phyloP scores from a whole-genome alignment of 2,888 invertebrate species.

The Polymixis flavicincta region DNA sequence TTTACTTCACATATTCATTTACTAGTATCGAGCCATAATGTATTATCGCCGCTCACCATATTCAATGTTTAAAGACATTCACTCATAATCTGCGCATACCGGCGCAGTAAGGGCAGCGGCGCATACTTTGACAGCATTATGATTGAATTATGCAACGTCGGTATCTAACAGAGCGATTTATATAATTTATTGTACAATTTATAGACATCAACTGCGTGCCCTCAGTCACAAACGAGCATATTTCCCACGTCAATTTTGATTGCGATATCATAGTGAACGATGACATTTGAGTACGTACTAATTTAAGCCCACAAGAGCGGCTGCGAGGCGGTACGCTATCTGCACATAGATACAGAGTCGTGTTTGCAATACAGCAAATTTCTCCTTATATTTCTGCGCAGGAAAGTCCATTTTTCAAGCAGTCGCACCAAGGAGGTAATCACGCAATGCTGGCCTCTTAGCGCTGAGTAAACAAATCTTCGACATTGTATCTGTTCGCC shows the following conservation, averaged over 20 bases:
- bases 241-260: conserved; percentile 90
- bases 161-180: conserved; percentile 76
- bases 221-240: conserved; percentile 87
- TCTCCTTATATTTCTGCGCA: conserved; percentile 75
- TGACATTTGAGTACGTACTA: conserved; percentile 87
- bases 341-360: conserved; percentile 77
- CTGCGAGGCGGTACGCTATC: conserved; percentile 78
- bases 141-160: conserved; percentile 86
- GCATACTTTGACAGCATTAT: conserved; percentile 73
- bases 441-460: conserved; percentile 84
- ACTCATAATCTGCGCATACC: conserved; percentile 56
- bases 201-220: conserved; percentile 81
- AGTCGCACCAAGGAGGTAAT: conserved; percentile 75
- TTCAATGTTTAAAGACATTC: conserved; percentile 57
- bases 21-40: conserved; percentile 62
- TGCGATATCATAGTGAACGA: conserved; percentile 88
- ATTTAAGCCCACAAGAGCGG: conserved; percentile 82
- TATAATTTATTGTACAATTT: conserved; percentile 88
- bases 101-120: conserved; percentile 59
- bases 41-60: conserved; percentile 59
- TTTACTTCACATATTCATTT: conserved; percentile 69
- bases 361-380: conserved; percentile 71
- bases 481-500: conserved; percentile 88
- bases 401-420: conserved; percentile 82
- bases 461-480: conserved; percentile 88